A percentile compares a stretch with the other conserved stretches of the same genome.
phyloP scores from a whole-genome alignment of 1,140 invertebrate species.

The Pantala flavescens region DNA sequence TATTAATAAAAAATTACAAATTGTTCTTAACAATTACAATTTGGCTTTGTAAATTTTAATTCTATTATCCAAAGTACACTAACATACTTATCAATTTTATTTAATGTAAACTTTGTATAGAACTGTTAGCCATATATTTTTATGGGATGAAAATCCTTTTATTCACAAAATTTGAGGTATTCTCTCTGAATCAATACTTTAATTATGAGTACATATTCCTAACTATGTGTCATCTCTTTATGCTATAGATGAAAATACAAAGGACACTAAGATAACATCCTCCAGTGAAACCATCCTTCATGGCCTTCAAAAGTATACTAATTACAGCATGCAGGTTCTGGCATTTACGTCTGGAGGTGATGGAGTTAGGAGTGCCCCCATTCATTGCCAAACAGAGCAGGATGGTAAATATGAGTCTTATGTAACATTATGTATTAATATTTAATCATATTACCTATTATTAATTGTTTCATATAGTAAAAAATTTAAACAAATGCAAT shows the following conservation, averaged over 20 bases:
- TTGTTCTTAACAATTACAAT: too few relatives aligned
- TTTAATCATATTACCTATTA: slow-evolving; percentile 24
- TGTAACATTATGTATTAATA: too few relatives aligned
- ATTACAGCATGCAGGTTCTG: slow-evolving; percentile 93
- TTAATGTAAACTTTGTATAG: too few relatives aligned
- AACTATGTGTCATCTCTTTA: slow-evolving; percentile 15
- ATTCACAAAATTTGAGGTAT: slow-evolving; percentile 14
- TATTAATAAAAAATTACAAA: too few relatives aligned
- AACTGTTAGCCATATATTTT: too few relatives aligned
- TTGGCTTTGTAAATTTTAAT: too few relatives aligned
- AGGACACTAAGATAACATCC: slow-evolving; percentile 81
- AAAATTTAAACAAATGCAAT: too few relatives aligned
- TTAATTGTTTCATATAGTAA: too few relatives aligned
- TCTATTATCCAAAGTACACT: too few relatives aligned
- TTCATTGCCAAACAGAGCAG: slow-evolving; percentile 91
- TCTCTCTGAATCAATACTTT: slow-evolving; percentile 17
- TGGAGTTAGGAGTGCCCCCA: slow-evolving; percentile 78
- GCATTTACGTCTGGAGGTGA: slow-evolving; percentile 93
- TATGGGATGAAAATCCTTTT: too few relatives aligned
- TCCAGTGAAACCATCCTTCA: slow-evolving; percentile 86
- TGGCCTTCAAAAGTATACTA: slow-evolving; percentile 88
- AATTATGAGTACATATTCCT: background rate
- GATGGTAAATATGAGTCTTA: slow-evolving; percentile 74
- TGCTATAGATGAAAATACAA: slow-evolving; percentile 71
- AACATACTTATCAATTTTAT: too few relatives aligned